Percentiles rank a stretch among this genome's conserved stretches.
Conservation (phyloP, 2,797 vertebrate species). For the Sebastes diaconus region DNA sequence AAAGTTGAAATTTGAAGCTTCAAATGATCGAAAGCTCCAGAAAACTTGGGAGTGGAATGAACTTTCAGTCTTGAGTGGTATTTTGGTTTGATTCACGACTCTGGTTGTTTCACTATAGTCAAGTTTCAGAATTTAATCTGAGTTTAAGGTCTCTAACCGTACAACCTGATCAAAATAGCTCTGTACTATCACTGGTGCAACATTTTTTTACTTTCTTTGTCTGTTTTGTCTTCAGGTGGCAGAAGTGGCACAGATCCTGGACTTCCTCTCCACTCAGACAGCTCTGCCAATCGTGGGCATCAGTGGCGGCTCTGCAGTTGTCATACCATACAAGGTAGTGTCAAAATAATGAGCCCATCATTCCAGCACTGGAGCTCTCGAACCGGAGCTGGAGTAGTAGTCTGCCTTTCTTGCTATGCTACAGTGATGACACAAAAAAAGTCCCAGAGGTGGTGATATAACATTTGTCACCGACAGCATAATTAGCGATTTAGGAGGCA, state of each 20-base stretch:
- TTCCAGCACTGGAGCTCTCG: neutral
- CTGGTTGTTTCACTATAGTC: neutral
- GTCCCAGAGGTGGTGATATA: neutral
- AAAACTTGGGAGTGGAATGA: neutral
- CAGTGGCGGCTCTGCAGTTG: conserved; percentile 94
- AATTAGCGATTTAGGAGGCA: conserved; percentile 5
- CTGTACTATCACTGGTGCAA: neutral
- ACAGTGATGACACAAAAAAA: neutral
- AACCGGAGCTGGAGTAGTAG: neutral
- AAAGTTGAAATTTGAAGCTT: neutral
- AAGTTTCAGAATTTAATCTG: neutral
- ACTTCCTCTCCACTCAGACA: conserved; percentile 96
- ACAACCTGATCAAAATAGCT: neutral
- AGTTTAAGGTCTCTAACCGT: neutral
- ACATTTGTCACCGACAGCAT: conserved; percentile 5
- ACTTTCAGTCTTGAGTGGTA: neutral
- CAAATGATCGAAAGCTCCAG: neutral
- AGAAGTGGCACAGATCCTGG: conserved; percentile 94
- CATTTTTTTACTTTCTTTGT: neutral
- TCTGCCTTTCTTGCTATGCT: neutral
- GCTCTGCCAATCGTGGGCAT: conserved; percentile 95
- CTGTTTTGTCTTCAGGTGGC: conserved; percentile 68
- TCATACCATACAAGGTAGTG: conserved; percentile 94
- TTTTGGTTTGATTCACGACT: neutral
- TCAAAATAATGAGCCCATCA: conserved; percentile 16